Evolutionary conservation across 2,113 vertebrate genomes (phyloP), one percentile per base, ranked within the genome.

Genomic region (Sarotherodon lohbergeri): DNA sequence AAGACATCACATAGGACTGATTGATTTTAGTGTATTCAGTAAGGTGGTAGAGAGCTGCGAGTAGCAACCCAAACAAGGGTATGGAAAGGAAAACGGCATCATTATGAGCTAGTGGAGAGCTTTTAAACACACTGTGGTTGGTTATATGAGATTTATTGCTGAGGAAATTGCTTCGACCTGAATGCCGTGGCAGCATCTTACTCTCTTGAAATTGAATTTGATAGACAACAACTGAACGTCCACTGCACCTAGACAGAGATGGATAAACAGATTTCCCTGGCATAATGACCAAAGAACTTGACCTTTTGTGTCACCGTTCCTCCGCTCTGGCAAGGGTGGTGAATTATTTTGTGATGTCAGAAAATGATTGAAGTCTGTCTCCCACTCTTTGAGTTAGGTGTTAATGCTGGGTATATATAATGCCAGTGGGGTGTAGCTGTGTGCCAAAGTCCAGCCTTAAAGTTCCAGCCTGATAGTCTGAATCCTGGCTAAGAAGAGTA

Each of bases 201-300:
- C 91, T 94, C 89, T 73, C 59, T 83, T 63, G 71, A 93, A 96
- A 96, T 96, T 95, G 88, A 96, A 96, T 96, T 94, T 96, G 93
- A 96, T 93, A 91, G 90, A 96, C 91, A 96, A 95, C 91, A 94
- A 88, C 89, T 87, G 78, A 92, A 87, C 78, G 55, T 92, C 82
- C 78, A 7, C 73, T 81, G 56, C 84, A 91, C 90, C 90, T 81
- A 90, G 90, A 90, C 88, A 61, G 86, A 93, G 93, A 90, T 85
- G 85, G 86, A 94, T 96, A 94, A 94, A 93, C 83, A 91, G 92
- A 92, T 95, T 94, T 94, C 84, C 80, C 80, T 80, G 89, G 87
- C 71, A 63, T 96, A 93, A 96, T 93, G 90, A 95, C 91, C 27
- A n/a, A 84, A 88, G 90, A 73, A 84, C 86, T 82, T 92, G 88